Evolutionary conservation across 2,888 invertebrate genomes (phyloP), one percentile per base, ranked within the genome.

Genomic region (Lissocephala sabroskyi): DNA sequence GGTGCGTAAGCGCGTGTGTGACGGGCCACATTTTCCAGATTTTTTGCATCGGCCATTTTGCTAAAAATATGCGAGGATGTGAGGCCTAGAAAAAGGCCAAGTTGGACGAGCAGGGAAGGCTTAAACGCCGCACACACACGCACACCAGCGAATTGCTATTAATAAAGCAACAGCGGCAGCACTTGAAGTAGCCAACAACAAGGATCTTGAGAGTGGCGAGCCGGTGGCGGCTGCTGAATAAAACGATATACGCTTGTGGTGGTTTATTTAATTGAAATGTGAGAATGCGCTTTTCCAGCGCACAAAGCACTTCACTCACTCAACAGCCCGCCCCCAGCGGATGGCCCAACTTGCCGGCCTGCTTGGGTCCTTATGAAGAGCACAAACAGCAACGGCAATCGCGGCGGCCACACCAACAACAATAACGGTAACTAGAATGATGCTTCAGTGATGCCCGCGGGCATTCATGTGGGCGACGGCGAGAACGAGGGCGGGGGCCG

Each of bases 221-320:
- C n/a, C n/a, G n/a, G n/a, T n/a, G n/a, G n/a, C n/a, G n/a, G n/a
- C n/a, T n/a, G n/a, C n/a, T n/a, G n/a, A n/a, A 45, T 36, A 49
- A 33, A 43, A 26, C 30, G 46, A 40, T 41, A 41, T 29, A 42
- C 52, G 45, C 52, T 63, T 47, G 41, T 63, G 62, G 56, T 58
- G 53, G n/a, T n/a, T 66, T 66, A 62, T 73, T 66, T 65, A 65
- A 68, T 65, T 66, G 66, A 71, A 73, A 73, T 73, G 61, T 66
- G 73, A 65, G 73, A 71, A 73, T 71, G 71, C 67, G 70, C 71
- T 73, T 71, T 71, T 73, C 40, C 55, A 65, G 59, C 47, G 42
- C 37, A 28, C 11, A 5, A n/a, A 6, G 5, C 33, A 53, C 59
- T 59, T 65, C 48, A 51, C 41, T 14, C 29, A 28, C 45, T 35